phyloP scores from a whole-genome alignment of 30 jellyfish, hydroid and myxozoan genomes.

The Aurelia sp. region DNA sequence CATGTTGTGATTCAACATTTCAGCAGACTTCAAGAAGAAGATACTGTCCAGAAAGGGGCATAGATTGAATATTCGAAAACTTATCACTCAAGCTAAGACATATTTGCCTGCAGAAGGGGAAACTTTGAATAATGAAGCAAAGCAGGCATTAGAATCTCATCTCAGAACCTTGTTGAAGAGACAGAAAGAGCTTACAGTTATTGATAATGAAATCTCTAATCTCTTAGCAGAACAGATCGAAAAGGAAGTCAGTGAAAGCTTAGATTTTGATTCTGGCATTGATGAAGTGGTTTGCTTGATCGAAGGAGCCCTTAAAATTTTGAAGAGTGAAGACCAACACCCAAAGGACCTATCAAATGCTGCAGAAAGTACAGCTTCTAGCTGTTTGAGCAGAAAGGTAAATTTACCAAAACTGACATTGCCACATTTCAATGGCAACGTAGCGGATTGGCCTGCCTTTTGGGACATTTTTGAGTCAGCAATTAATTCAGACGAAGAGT shows the following conservation, averaged over 20 bases:
- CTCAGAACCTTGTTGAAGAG: conserved; percentile 19
- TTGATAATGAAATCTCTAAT: neutral
- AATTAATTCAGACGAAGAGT: conserved; percentile 14
- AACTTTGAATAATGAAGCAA: neutral
- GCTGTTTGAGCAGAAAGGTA: neutral
- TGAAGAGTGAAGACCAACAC: too few species aligned
- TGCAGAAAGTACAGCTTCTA: neutral
- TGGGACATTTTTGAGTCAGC: conserved; percentile 32
- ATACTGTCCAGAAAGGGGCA: conserved; percentile 24
- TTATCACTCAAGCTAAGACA: neutral
- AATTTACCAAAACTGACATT: conserved; percentile 15
- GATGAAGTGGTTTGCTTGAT: conserved; percentile 1
- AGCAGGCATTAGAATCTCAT: neutral
- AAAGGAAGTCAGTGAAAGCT: neutral
- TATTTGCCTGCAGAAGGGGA: too few species aligned
- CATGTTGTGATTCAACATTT: too few species aligned
- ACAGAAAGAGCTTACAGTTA: neutral
- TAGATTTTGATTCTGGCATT: neutral
- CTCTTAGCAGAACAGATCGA: too few species aligned
- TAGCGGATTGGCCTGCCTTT: conserved; percentile 10
- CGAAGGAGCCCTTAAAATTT: neutral
- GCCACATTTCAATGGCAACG: conserved; percentile 20
- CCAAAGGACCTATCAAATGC: too few species aligned
- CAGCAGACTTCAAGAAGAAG: conserved; percentile 10
- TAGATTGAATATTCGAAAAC: conserved; percentile 15